Base-by-base conservation (phyloP, 2,888 invertebrate species). In the Sminthurinus aureus region DNA sequence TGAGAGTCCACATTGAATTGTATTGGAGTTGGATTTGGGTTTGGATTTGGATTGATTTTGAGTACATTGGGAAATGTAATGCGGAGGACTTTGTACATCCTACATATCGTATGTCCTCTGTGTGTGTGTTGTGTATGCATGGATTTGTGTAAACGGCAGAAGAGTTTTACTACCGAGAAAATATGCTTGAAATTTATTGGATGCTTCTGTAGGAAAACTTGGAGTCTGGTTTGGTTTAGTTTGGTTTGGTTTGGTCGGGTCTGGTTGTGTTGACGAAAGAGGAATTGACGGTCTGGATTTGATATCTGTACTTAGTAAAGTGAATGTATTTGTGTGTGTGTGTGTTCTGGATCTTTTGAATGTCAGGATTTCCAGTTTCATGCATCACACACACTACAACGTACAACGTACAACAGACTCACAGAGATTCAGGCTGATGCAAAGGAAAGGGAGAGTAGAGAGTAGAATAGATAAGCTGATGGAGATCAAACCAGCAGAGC, bases 221-320 rank as follows among this genome's bases (percentile, higher is more conserved):
- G 18, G 58, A 58, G 58, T 6, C 26, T 26, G 22, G 71, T 8
- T 38, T 38, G 38, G 38, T 38, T 6, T 38, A 6, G 38, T 38
- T 6, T 38, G 38, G 6, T 38, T 12, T 26, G 15, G 11, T 24
- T 15, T 71, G 71, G 24, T n/a, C n/a, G n/a, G 38, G 6, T 38
- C 15, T 26, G 15, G 11, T 24, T 15, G 24, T 24, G 24, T 26
- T 26, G 15, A 24, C 20, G 71, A 71, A 24, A 26, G 0, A 71
- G 26, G 26, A 71, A 71, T 71, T 26, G 71, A 71, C 24, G 71
- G 71, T 24, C 71, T 26, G 71, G 71, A 71, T 71, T 71, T 71
- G 71, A 71, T 71, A 24, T 24, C 71, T 58, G 58, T 58, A 58
- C 58, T 58, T 58, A 18, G 58, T 15, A 58, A 18, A 13, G 58